phyloP scores from a whole-genome alignment of 2,888 invertebrate species.

The Lasioglossum marginatum region DNA sequence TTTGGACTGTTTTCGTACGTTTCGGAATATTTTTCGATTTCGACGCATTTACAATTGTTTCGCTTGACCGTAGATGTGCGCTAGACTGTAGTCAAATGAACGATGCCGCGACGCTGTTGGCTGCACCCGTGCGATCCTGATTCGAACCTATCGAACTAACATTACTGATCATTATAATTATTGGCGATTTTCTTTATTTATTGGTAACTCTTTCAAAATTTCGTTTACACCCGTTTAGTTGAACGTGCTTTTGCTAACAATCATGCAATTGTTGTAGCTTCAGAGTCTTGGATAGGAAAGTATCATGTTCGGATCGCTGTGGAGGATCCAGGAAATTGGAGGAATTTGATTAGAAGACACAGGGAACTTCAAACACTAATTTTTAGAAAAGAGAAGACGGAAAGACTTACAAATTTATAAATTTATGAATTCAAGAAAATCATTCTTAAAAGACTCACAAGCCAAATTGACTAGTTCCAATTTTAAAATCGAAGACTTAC shows the following conservation, averaged over 20 bases:
- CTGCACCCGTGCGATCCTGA: not conserved
- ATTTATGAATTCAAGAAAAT: not conserved
- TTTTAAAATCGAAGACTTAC: not conserved
- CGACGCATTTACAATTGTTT: conserved; percentile 59
- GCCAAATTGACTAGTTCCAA: not conserved
- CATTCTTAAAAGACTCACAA: not conserved
- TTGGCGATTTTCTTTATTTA: not conserved
- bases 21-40: conserved; percentile 53
- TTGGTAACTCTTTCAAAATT: not conserved
- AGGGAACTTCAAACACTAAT: not conserved
- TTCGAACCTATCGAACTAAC: not conserved
- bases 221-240: not conserved
- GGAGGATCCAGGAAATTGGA: not conserved
- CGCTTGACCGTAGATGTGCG: conserved; percentile 33
- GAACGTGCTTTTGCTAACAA: not conserved
- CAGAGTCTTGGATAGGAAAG: not conserved
- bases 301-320: not conserved
- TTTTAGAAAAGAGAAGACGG: not conserved
- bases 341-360: not conserved
- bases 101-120: not conserved
- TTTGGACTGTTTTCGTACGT: conserved; percentile 52
- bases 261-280: not conserved
- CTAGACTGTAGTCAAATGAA: not conserved
- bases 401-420: not conserved
- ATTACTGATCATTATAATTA: not conserved